Evolutionary conservation across 1,140 invertebrate species (phyloP), one percentile per base, ranked within the genome.

Genomic region (Bombyx mandarina): DNA sequence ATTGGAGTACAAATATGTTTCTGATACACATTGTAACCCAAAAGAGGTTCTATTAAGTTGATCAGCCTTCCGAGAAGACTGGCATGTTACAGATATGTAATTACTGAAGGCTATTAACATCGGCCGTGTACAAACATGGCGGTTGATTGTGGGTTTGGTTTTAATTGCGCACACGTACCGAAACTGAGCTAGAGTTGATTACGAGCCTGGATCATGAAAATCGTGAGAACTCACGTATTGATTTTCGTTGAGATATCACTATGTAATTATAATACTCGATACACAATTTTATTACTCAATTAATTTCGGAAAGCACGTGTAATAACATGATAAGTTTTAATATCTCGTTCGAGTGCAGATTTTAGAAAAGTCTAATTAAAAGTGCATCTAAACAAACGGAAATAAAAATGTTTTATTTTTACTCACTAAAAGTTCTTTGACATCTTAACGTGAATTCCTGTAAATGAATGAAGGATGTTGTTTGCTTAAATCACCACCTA

Each of bases 121-220:
- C 79, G 77, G 62, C 79, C 82, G 83, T 85, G 79, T 85, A 85
- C 83, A 86, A 86, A 86, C 82, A 86, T 86, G 81, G 83, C 79
- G 72, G 79, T 72, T 86, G 80, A 86, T 86, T 86, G 78, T 78
- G 59, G 83, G 83, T 83, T 84, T 78, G 75, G 77, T 85, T 84
- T 86, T 86, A 86, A 86, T 86, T 86, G 80, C 82, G 80, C 80
- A 79, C 80, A 75, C 80, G 82, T 82, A 85, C 75, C 78, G 69
- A 43, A 12, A 46, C 46, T 43, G 65, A 72, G 69, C 76, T 77
- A 76, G 71, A 75, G 65, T 35, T 35, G 26, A 35, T 35, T 35
- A 35, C 26, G 26, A 35, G 26, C 70, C 69, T 73, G 70, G 72
- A 75, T 64, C 60, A 35, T 35, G 26, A 35, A 67, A 81, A 80